phyloP scores from a whole-genome alignment of 2,888 invertebrate genomes.

The Aleiodes testaceus region DNA sequence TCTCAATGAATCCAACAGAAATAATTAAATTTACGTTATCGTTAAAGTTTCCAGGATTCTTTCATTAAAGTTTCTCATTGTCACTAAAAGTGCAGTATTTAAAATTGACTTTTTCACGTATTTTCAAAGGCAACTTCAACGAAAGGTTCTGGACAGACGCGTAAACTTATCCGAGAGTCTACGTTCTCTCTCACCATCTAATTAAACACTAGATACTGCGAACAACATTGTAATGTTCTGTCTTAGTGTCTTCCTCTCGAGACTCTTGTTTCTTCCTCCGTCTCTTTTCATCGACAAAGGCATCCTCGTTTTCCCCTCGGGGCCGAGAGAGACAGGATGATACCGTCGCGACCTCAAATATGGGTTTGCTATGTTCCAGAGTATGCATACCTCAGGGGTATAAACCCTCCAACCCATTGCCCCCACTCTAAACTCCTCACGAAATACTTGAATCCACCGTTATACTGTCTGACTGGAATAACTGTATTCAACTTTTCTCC shows the following conservation, averaged over 20 bases:
- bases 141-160: background rate
- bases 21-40: no score
- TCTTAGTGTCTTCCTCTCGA: background rate
- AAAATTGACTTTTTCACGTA: no score
- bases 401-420: background rate
- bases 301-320: conserved; percentile 5
- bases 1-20: no score
- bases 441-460: conserved; percentile 21
- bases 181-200: background rate
- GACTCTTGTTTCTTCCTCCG: background rate
- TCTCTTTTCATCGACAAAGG: conserved; percentile 26
- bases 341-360: conserved; percentile 25
- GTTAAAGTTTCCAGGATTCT: no score
- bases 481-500: conserved; percentile 19
- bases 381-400: conserved; percentile 29
- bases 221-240: conserved; percentile 30
- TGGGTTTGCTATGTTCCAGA: conserved; percentile 31
- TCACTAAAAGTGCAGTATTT: no score
- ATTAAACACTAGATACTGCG: conserved; percentile 49
- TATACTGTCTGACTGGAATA: conserved; percentile 31
- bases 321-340: background rate
- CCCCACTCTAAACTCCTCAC: conserved; percentile 11
- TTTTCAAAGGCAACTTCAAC: no score
- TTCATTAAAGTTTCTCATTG: no score
- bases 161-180: no score